phyloP scores from a whole-genome alignment of 2,113 vertebrate species.

The Phalacrocorax brasilianus region DNA sequence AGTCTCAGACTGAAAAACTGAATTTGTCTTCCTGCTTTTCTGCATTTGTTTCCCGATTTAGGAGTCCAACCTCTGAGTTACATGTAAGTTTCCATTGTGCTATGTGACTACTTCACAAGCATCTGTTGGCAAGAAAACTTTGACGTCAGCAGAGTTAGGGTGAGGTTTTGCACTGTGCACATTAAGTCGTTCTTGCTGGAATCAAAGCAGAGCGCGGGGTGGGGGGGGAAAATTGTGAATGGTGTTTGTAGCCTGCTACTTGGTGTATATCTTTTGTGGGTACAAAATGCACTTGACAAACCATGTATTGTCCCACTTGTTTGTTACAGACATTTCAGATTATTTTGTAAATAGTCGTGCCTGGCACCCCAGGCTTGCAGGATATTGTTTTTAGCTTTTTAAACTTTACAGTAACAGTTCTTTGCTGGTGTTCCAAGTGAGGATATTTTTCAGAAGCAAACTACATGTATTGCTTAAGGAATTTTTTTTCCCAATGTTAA shows the following conservation, averaged over 20 bases:
- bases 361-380: background rate
- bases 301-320: background rate
- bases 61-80: background rate
- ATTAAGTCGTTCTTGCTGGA: background rate
- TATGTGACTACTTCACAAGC: background rate
- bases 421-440: background rate
- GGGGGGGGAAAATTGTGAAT: fast-evolving
- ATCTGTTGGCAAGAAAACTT: background rate
- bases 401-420: background rate
- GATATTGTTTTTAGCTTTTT: background rate
- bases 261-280: fast-evolving
- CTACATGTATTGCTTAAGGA: background rate
- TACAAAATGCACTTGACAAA: background rate
- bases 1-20: background rate
- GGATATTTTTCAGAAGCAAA: background rate
- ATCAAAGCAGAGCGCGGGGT: background rate
- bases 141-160: background rate
- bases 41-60: background rate
- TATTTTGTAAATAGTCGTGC: background rate
- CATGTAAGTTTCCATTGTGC: background rate
- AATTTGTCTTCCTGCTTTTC: background rate
- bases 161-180: background rate
- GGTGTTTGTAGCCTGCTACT: background rate
- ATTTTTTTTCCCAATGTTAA: background rate
- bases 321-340: background rate